These are phyloP conservation scores for Labeo calbasu DNA, from an alignment of 2,797 vertebrate species.

Conservation along the genomic window DNA sequence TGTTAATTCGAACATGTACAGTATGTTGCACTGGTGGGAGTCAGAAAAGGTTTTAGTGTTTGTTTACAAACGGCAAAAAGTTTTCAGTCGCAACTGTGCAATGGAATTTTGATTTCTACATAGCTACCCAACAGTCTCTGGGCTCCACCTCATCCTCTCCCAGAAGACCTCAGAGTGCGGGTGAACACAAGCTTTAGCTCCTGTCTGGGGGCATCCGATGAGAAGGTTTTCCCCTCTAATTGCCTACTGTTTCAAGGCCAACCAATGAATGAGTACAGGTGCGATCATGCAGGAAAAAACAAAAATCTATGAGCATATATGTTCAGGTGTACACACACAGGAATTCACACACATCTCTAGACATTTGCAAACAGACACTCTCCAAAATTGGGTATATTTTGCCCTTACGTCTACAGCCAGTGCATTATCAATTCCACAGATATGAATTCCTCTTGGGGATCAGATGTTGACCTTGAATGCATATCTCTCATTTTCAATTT, in stretches of 20 bases:
- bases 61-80: conserved; percentile 53
- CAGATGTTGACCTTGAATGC: conserved; percentile 19
- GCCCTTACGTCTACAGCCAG: conserved; percentile 14
- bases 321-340: neutral
- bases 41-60: conserved; percentile 54
- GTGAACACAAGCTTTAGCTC: conserved; percentile 44
- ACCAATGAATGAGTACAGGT: conserved; percentile 32
- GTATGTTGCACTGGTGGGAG: conserved; percentile 47
- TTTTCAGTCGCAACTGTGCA: conserved; percentile 52
- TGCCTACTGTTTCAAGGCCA: conserved; percentile 46
- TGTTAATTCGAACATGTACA: conserved; percentile 48
- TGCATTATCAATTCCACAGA: conserved; percentile 43
- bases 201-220: conserved; percentile 29
- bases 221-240: conserved; percentile 41
- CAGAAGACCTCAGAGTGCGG: conserved; percentile 26
- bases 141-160: conserved; percentile 29
- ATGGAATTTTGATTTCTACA: conserved; percentile 45
- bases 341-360: neutral
- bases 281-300: neutral
- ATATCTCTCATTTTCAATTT: conserved; percentile 34
- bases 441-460: conserved; percentile 32
- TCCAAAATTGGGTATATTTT: conserved; percentile 5
- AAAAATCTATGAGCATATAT: neutral
- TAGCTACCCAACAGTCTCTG: conserved; percentile 25
- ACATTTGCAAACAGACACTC: neutral